Conservation (phyloP, 2,797 vertebrate genomes). For the Thaleichthys pacificus region DNA sequence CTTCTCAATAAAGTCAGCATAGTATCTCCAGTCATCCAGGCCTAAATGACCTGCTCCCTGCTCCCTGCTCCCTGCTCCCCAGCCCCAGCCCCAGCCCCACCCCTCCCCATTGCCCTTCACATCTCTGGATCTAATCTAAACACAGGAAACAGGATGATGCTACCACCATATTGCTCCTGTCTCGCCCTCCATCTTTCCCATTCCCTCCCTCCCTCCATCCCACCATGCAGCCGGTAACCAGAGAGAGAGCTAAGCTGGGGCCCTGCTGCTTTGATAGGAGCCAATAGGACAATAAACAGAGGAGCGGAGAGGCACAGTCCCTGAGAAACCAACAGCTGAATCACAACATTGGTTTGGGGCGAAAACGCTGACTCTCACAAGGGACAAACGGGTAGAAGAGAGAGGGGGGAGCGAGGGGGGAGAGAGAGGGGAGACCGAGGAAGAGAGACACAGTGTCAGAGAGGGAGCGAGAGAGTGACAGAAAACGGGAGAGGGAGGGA, state of each 20-base stretch:
- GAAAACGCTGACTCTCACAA: slow-evolving; percentile 23
- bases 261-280: slow-evolving; percentile 39
- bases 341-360: slow-evolving; percentile 25
- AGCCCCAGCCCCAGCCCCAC: slow-evolving; percentile 28
- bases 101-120: slow-evolving; percentile 38
- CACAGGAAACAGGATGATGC: slow-evolving; percentile 60
- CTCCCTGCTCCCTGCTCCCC: slow-evolving; percentile 27
- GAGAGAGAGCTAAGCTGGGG: slow-evolving; percentile 10
- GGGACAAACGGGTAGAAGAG: slow-evolving; percentile 3
- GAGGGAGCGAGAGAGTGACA: too few relatives aligned
- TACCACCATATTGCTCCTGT: slow-evolving; percentile 47
- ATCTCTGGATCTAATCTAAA: slow-evolving; percentile 44
- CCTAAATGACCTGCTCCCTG: slow-evolving; percentile 23
- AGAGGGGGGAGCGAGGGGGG: not conserved
- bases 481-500: not conserved
- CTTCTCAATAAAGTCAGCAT: slow-evolving; percentile 50
- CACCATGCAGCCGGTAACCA: not conserved
- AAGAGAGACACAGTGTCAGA: not conserved
- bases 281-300: slow-evolving; percentile 33
- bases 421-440: not conserved
- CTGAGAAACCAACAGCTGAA: slow-evolving; percentile 8
- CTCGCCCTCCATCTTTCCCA: not conserved
- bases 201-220: slow-evolving; percentile 1
- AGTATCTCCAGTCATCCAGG: slow-evolving; percentile 34
- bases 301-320: slow-evolving; percentile 26